A percentile compares a stretch with the other conserved stretches of the same genome.
Evolutionary conservation across 1,140 invertebrate genomes (phyloP).

Genomic region (Rhagoletis pomonella): DNA sequence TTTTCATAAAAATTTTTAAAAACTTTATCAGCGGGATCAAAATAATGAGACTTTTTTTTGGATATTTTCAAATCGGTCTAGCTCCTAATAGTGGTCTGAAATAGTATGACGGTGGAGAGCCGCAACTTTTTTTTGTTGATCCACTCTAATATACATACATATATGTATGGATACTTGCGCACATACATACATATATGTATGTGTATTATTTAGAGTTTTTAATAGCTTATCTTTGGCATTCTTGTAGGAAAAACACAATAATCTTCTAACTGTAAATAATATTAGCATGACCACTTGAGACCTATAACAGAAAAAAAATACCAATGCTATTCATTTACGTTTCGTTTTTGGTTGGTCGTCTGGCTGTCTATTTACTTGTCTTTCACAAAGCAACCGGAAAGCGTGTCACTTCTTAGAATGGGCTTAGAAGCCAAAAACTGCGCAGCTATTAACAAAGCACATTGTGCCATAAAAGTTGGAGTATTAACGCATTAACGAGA

Average conservation of each 20-base stretch:
- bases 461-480: background rate
- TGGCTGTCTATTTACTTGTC: background rate
- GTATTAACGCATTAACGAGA: background rate
- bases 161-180: too few relatives aligned
- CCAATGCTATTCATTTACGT: background rate
- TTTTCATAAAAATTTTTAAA: too few relatives aligned
- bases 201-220: background rate
- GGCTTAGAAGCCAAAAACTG: constrained; percentile 21
- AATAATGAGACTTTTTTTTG: too few relatives aligned
- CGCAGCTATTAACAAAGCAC: constrained; percentile 25
- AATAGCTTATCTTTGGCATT: background rate
- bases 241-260: background rate
- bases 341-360: background rate
- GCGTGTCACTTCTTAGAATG: background rate
- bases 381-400: constrained; percentile 1
- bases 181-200: too few relatives aligned
- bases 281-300: constrained; percentile 33
- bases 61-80: too few relatives aligned
- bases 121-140: too few relatives aligned
- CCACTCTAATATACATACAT: too few relatives aligned
- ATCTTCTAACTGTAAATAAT: constrained; percentile 7
- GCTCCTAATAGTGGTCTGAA: too few relatives aligned
- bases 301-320: background rate
- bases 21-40: too few relatives aligned
- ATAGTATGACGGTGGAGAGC: too few relatives aligned